These are phyloP conservation scores for Hemistola chrysoprasaria DNA, from an alignment of 2,888 invertebrate genomes.

Conservation along the genomic window DNA sequence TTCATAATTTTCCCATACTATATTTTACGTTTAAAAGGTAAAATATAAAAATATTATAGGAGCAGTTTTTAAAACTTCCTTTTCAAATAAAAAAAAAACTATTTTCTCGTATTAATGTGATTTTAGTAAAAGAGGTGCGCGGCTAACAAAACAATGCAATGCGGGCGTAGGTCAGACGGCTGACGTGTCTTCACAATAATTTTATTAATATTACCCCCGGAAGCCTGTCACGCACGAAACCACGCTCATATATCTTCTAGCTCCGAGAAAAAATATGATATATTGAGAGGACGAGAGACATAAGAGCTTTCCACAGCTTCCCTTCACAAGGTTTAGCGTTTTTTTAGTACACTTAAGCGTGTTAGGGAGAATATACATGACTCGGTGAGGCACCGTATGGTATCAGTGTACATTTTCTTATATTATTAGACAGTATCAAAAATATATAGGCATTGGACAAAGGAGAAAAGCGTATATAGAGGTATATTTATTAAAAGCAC, in stretches of 20 bases:
- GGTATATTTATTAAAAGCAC: too few relatives aligned
- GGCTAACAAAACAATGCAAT: conserved; percentile 30
- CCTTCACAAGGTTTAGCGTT: conserved; percentile 62
- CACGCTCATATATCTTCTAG: conserved; percentile 72
- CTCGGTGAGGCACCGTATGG: conserved; percentile 7
- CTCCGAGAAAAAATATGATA: conserved; percentile 77
- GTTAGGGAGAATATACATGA: conserved; percentile 20
- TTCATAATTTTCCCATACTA: too few relatives aligned
- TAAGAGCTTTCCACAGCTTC: conserved; percentile 69
- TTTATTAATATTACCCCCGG: conserved; percentile 80
- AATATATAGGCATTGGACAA: too few relatives aligned
- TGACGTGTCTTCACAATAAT: conserved; percentile 79
- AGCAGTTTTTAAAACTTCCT: too few relatives aligned
- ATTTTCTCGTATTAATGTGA: too few relatives aligned
- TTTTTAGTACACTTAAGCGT: conserved; percentile 44
- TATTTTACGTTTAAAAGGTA: too few relatives aligned
- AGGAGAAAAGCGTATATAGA: too few relatives aligned
- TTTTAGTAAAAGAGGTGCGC: background rate
- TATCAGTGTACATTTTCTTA: conserved; percentile 10
- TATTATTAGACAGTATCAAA: conserved; percentile 1
- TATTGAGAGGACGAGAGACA: conserved; percentile 76
- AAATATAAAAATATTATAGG: too few relatives aligned
- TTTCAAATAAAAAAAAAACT: too few relatives aligned
- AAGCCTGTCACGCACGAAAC: conserved; percentile 78
- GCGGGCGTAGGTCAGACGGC: conserved; percentile 57